Conservation (phyloP, 2,888 invertebrate genomes). For the Fabriciana adippe region DNA sequence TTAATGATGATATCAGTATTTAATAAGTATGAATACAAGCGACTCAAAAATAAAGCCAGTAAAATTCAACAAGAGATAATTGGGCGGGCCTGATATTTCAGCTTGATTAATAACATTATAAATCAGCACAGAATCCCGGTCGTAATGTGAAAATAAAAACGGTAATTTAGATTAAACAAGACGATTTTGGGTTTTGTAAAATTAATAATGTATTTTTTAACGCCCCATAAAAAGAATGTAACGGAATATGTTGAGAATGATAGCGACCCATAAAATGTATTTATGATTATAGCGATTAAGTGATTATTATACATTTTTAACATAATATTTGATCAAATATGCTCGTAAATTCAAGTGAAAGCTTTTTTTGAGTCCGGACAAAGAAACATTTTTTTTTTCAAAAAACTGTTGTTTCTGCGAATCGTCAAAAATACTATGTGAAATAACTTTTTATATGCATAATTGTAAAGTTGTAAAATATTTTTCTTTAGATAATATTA, state of each 20-base stretch:
- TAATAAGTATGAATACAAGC: slow-evolving; percentile 35
- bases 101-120: slow-evolving; percentile 69
- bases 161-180: slow-evolving; percentile 54
- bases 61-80: slow-evolving; percentile 63
- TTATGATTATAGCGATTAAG: slow-evolving; percentile 19
- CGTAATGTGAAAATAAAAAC: slow-evolving; percentile 59
- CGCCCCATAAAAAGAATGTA: slow-evolving; percentile 42
- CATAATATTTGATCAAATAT: neutral
- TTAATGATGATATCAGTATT: slow-evolving; percentile 11
- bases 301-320: slow-evolving; percentile 7
- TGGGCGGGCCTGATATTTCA: slow-evolving; percentile 65
- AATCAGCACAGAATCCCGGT: slow-evolving; percentile 57
- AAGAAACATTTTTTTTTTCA: too few relatives aligned
- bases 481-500: too few relatives aligned
- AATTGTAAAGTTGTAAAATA: too few relatives aligned
- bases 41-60: slow-evolving; percentile 46
- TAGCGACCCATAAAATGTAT: slow-evolving; percentile 23
- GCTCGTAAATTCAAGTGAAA: neutral
- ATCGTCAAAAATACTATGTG: too few relatives aligned
- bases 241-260: slow-evolving; percentile 35
- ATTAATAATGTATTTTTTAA: slow-evolving; percentile 47
- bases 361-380: neutral
- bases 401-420: too few relatives aligned
- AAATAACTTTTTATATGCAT: too few relatives aligned
- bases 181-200: slow-evolving; percentile 48